These are phyloP conservation scores for Coptodon bakossiorum DNA, from an alignment of 2,113 vertebrate species.

Conservation along the genomic window DNA sequence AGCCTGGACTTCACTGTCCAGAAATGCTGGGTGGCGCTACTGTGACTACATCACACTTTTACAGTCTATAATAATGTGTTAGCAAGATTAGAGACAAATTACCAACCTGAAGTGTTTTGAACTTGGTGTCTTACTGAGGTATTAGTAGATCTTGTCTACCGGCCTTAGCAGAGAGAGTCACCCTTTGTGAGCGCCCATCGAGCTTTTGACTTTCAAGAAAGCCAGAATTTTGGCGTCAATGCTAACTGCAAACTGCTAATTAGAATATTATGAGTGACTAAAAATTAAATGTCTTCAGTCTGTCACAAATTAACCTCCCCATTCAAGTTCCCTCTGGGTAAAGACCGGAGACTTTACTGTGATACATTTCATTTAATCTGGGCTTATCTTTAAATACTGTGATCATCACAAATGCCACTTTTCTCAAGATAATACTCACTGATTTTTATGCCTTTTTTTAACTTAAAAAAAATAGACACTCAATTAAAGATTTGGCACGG, in stretches of 20 bases:
- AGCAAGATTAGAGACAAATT: background rate
- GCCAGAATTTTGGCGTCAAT: background rate
- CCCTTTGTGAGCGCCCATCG: background rate
- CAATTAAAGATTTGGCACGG: conserved; percentile 21
- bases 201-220: background rate
- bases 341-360: background rate
- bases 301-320: background rate
- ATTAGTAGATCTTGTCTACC: background rate
- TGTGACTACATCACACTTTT: background rate
- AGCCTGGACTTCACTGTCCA: background rate
- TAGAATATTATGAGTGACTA: background rate
- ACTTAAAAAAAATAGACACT: background rate
- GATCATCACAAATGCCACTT: conserved; percentile 7
- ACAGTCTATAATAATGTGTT: background rate
- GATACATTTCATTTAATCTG: background rate
- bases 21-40: background rate
- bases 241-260: background rate
- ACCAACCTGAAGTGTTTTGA: background rate
- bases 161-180: background rate
- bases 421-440: conserved; percentile 3
- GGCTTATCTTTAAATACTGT: background rate
- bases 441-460: conserved; percentile 15
- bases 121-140: background rate
- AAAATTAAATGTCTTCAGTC: background rate
- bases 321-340: background rate